Base-by-base conservation (phyloP, 1,140 invertebrate species). In the Frieseomelitta varia region DNA sequence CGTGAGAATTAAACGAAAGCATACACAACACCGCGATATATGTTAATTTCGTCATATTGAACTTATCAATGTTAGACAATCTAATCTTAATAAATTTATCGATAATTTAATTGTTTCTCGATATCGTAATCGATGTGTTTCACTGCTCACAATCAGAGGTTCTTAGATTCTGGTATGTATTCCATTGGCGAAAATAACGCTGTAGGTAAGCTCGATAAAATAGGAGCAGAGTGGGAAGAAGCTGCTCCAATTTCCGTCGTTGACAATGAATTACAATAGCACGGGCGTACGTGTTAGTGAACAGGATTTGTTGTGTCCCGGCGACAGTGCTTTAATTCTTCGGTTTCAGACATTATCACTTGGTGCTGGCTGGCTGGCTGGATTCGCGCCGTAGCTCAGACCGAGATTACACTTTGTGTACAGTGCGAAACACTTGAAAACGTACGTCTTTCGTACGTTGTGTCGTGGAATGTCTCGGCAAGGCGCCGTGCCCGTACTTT, bases 331-430 rank as follows among this genome's bases (percentile, higher is more conserved):
- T 68, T 79, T 79, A 79, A 79, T 79, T 68, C 63, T 79, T 68
- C 51, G 63, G 47, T 79, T 67, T 55, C 17, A 68, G 63, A 51
- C 51, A 79, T 68, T 79, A 79, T 79, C 77, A 79, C 77, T n/a
- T 24, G 19, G 19, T 53, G 19, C 1, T 19, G 24, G 76, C 1
- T 30, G 63, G 61, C 6, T 47, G 39, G 39, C 39, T 47, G 39
- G 39, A 47, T 67, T 67, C 19, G n/a, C 19, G 15, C n/a, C 63
- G 47, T 67, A 63, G 77, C 63, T 79, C 68, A 79, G 30, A 68
- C 47, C 27, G 47, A 79, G 77, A 79, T 79, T 79, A 68, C 17
- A 47, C 24, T 27, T n/a, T 77, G 56, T 39, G 8, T 68, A 34
- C 30, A 12, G 21, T 8, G 2, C 17, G 3, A 14, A 17, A 53